phyloP scores from a whole-genome alignment of 2,888 invertebrate genomes.

The Acrobasis consociella region DNA sequence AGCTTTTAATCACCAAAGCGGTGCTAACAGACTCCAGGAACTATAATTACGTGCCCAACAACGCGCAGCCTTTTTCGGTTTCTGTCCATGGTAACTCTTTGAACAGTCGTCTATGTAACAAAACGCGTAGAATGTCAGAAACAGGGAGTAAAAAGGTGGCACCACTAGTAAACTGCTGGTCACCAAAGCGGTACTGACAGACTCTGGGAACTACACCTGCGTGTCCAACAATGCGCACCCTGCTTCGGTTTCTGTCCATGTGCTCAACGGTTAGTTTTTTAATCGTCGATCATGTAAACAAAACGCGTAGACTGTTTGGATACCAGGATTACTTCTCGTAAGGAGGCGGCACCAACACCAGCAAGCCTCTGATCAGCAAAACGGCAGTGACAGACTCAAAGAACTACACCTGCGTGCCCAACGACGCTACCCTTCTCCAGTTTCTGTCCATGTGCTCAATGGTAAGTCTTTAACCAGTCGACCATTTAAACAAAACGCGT shows the following conservation, averaged over 20 bases:
- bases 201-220: constrained; percentile 96
- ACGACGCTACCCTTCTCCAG: constrained; percentile 92
- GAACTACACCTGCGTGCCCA: constrained; percentile 95
- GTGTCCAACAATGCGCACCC: constrained; percentile 93
- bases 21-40: too few relatives aligned
- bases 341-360: too few relatives aligned
- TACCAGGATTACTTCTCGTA: too few relatives aligned
- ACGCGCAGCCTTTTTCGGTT: too few relatives aligned
- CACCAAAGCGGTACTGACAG: constrained; percentile 91
- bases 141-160: constrained; percentile 92
- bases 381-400: constrained; percentile 93
- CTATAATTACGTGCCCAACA: too few relatives aligned
- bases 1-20: too few relatives aligned
- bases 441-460: constrained; percentile 92
- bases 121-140: constrained; percentile 73
- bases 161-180: constrained; percentile 93
- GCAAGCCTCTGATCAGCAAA: constrained; percentile 92
- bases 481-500: too few relatives aligned
- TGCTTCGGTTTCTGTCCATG: constrained; percentile 91
- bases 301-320: too few relatives aligned
- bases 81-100: too few relatives aligned
- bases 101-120: too few relatives aligned
- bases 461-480: too few relatives aligned
- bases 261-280: constrained; percentile 92
- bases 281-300: too few relatives aligned